phyloP scores from a whole-genome alignment of 2,797 vertebrate genomes.

The Cirrhinus mrigala region DNA sequence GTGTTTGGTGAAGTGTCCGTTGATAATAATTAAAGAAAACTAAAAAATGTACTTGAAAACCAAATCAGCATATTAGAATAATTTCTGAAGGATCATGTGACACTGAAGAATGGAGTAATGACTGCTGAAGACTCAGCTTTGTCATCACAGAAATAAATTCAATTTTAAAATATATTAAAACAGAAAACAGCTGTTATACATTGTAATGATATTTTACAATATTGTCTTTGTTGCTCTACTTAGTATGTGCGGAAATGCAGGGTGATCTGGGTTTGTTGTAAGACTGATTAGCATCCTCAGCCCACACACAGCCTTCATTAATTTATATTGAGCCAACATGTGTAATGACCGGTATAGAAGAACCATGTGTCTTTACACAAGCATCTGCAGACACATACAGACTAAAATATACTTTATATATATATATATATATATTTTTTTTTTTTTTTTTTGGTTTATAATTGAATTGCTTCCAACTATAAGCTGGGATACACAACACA shows the following conservation, averaged over 20 bases:
- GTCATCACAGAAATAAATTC: neutral
- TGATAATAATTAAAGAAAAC: neutral
- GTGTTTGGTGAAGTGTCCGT: neutral
- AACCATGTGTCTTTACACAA: constrained; percentile 2
- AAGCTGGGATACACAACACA: neutral
- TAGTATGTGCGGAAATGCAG: neutral
- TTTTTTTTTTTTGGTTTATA: neutral
- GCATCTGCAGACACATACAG: neutral
- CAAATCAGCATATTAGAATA: neutral
- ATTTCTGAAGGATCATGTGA: neutral
- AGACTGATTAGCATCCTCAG: constrained; percentile 34
- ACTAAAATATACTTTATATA: neutral
- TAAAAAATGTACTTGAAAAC: neutral
- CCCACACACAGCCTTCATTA: constrained; percentile 30
- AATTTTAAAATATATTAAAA: neutral
- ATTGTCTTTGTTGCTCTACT: neutral
- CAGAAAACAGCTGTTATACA: neutral
- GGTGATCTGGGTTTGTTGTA: constrained; percentile 11
- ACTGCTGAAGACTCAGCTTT: neutral
- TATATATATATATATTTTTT: too few relatives aligned
- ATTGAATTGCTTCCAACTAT: constrained; percentile 17
- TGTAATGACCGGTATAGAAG: constrained; percentile 13
- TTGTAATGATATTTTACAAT: neutral
- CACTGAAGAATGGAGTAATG: neutral
- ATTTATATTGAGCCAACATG: constrained; percentile 8